Conservation (phyloP, 2,113 vertebrate genomes). For the Amphiprion ocellaris region DNA sequence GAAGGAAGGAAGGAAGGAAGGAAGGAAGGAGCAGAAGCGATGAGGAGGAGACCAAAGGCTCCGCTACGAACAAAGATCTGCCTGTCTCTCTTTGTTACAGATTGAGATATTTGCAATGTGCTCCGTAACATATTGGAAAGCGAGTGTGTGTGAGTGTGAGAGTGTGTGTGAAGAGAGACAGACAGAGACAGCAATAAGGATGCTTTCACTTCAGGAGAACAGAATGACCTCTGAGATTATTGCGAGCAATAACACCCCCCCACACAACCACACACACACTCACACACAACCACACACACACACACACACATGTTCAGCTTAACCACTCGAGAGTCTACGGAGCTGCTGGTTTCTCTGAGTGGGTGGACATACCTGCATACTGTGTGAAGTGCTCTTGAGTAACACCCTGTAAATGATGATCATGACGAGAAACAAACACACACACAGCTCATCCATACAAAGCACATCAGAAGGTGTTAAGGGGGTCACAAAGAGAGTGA, state of each 20-base stretch:
- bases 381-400: conserved; percentile 60
- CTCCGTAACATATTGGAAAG: conserved; percentile 56
- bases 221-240: conserved; percentile 76
- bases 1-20: not conserved
- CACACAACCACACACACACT: conserved; percentile 24
- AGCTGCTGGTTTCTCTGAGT: conserved; percentile 52
- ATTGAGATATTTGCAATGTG: conserved; percentile 56
- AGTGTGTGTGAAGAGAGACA: conserved; percentile 47
- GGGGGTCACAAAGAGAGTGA: conserved; percentile 66
- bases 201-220: conserved; percentile 73
- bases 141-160: conserved; percentile 39
- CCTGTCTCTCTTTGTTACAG: conserved; percentile 57
- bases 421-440: conserved; percentile 34
- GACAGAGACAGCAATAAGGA: conserved; percentile 70
- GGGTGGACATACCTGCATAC: conserved; percentile 50
- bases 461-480: conserved; percentile 21
- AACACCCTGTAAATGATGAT: conserved; percentile 51
- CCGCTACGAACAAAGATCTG: conserved; percentile 55
- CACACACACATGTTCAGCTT: conserved; percentile 18
- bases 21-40: conserved; percentile 43
- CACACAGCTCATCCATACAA: conserved; percentile 6
- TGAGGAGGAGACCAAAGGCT: conserved; percentile 67
- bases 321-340: conserved; percentile 13
- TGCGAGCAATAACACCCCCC: conserved; percentile 76
- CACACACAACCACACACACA: conserved; percentile 39